Evolutionary conservation across 2,888 invertebrate genomes (phyloP).

Genomic region (Cybosia mesomella): DNA sequence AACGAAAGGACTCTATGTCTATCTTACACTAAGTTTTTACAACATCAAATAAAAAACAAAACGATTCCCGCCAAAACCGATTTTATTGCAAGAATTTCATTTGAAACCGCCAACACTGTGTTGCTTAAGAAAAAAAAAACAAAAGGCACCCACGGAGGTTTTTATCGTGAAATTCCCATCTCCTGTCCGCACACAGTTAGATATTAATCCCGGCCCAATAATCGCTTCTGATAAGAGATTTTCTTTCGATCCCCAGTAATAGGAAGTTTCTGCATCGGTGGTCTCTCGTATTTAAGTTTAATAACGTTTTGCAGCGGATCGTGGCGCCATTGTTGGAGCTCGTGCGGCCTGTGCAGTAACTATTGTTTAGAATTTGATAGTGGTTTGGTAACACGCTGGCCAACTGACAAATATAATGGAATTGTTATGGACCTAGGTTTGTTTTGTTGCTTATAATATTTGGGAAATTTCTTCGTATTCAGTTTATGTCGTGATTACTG

Average conservation of each 20-base stretch:
- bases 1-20: not conserved
- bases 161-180: conserved; percentile 71
- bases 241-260: conserved; percentile 80
- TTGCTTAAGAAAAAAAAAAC: conserved; percentile 31
- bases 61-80: not conserved
- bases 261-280: conserved; percentile 81
- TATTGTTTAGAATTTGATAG: conserved; percentile 57
- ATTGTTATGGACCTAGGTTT: conserved; percentile 38
- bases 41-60: not conserved
- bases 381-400: conserved; percentile 45
- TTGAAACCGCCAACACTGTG: conserved; percentile 24
- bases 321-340: conserved; percentile 49
- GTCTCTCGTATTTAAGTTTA: conserved; percentile 77
- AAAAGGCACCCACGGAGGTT: conserved; percentile 47
- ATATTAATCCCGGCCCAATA: conserved; percentile 79
- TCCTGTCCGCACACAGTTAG: conserved; percentile 66
- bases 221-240: conserved; percentile 83
- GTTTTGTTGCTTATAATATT: conserved; percentile 31
- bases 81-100: conserved; percentile 26
- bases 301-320: conserved; percentile 67
- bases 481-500: not conserved
- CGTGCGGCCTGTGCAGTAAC: conserved; percentile 53
- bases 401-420: conserved; percentile 48
- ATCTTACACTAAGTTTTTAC: not conserved
- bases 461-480: conserved; percentile 12